These are phyloP conservation scores for Diploptera punctata DNA, from an alignment of 2,888 invertebrate species.

Conservation along the genomic window DNA sequence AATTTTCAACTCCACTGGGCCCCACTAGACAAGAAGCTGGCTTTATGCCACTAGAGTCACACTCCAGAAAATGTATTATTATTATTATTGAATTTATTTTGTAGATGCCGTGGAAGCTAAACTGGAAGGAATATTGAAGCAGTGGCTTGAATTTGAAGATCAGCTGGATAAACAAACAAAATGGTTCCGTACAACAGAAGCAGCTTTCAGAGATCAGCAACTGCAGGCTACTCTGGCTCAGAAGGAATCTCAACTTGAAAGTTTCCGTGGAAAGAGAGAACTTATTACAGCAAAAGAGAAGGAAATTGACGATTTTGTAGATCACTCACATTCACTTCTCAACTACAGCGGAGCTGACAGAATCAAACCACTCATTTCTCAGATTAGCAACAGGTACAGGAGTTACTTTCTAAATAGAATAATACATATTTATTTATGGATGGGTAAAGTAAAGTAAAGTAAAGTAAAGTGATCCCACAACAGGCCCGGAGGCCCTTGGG, in stretches of 20 bases:
- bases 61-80: too few species aligned
- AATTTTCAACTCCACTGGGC: too few species aligned
- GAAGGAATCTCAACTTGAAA: slow-evolving; percentile 66
- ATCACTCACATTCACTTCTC: slow-evolving; percentile 85
- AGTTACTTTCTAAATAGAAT: not conserved
- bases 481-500: too few species aligned
- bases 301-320: slow-evolving; percentile 86
- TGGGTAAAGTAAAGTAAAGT: too few species aligned
- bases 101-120: slow-evolving; percentile 71
- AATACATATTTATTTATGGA: too few species aligned
- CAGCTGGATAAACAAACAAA: slow-evolving; percentile 79
- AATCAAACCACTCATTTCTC: slow-evolving; percentile 84
- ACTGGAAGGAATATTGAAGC: slow-evolving; percentile 74
- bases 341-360: slow-evolving; percentile 85
- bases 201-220: slow-evolving; percentile 84
- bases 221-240: slow-evolving; percentile 81
- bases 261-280: slow-evolving; percentile 76
- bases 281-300: slow-evolving; percentile 81
- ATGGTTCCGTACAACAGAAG: slow-evolving; percentile 87
- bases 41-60: too few species aligned
- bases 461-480: too few species aligned
- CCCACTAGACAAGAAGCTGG: too few species aligned
- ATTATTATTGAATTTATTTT: slow-evolving; percentile 31
- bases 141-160: slow-evolving; percentile 89
- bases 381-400: slow-evolving; percentile 77